These are phyloP conservation scores for Ptyas mucosa DNA, from an alignment of 2,113 vertebrate genomes.

Conservation along the genomic window DNA sequence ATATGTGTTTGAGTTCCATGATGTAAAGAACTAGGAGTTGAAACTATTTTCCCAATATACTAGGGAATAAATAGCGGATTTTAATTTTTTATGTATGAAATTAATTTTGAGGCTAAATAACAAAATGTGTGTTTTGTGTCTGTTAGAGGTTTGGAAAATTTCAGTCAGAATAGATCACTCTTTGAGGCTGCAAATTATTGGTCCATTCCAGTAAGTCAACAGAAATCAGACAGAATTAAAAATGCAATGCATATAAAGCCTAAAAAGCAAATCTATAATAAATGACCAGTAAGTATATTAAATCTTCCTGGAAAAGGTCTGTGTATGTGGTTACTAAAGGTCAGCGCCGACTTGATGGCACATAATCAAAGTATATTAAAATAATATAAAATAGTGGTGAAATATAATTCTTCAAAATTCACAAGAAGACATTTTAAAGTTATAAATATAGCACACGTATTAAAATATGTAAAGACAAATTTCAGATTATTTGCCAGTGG, in stretches of 20 bases:
- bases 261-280: background rate
- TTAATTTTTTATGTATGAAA: background rate
- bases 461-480: background rate
- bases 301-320: background rate
- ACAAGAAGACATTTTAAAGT: background rate
- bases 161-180: background rate
- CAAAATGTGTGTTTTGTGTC: background rate
- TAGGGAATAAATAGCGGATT: background rate
- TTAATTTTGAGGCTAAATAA: background rate
- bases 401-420: background rate
- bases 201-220: background rate
- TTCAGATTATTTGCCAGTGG: background rate
- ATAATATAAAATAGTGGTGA: background rate
- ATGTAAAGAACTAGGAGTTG: background rate
- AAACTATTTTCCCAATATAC: background rate
- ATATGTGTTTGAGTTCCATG: background rate
- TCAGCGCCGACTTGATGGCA: background rate
- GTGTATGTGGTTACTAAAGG: background rate
- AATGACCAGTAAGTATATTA: background rate
- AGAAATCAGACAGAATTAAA: background rate
- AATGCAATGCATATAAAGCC: background rate
- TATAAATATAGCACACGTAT: background rate
- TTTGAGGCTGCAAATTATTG: background rate
- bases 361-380: background rate
- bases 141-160: background rate